phyloP scores from a whole-genome alignment of 2,113 vertebrate species.

The Colius striatus region DNA sequence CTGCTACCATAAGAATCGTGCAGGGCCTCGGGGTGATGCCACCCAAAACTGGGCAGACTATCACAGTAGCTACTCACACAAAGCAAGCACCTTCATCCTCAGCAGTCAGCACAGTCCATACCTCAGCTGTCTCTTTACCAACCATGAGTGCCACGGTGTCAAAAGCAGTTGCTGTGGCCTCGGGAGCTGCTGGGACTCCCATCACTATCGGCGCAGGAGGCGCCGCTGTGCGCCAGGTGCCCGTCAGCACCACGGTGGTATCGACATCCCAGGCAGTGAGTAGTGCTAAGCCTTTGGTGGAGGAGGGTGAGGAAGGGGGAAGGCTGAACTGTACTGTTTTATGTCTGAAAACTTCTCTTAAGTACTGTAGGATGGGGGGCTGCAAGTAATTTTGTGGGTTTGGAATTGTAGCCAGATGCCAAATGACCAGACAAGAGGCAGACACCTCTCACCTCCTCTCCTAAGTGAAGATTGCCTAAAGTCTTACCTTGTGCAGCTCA shows the following conservation, averaged over 20 bases:
- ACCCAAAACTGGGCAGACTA: constrained; percentile 88
- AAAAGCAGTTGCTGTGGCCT: constrained; percentile 85
- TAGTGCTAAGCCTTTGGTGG: background rate
- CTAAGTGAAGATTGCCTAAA: background rate
- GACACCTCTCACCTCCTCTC: background rate
- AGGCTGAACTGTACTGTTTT: background rate
- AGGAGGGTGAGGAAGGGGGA: background rate
- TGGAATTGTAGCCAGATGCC: background rate
- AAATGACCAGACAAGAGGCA: background rate
- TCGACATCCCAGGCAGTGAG: constrained; percentile 89
- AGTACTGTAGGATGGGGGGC: background rate
- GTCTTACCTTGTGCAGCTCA: background rate
- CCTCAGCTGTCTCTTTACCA: constrained; percentile 84
- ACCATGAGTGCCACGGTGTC: constrained; percentile 80
- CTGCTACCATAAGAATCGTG: constrained; percentile 93
- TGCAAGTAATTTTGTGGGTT: background rate
- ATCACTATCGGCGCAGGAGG: constrained; percentile 85
- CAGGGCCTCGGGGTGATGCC: constrained; percentile 93
- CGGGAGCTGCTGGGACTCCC: constrained; percentile 79
- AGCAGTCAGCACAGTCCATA: constrained; percentile 69
- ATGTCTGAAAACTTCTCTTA: background rate
- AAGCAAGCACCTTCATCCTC: constrained; percentile 80
- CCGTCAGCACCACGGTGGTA: constrained; percentile 88
- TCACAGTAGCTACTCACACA: constrained; percentile 84
- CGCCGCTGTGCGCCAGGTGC: constrained; percentile 89